Evolutionary conservation across 2,113 vertebrate genomes (phyloP), one percentile per base, ranked within the genome.

Genomic region (Tetrax tetrax): DNA sequence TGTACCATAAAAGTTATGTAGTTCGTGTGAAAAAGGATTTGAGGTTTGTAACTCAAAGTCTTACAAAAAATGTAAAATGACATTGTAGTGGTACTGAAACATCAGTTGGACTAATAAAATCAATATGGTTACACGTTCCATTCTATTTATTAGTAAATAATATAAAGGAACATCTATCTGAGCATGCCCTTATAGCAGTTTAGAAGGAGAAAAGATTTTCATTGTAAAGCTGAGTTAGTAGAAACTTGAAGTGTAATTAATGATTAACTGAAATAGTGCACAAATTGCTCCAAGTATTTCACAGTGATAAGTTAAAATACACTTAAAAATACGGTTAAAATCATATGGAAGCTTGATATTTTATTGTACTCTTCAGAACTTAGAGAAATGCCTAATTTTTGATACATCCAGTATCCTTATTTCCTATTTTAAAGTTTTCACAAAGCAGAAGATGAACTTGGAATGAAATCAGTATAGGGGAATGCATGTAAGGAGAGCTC

Each of bases 61-160:
- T 60, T 66, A 56, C 33, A 48, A 80, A 96, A 70, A 28, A 71
- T 20, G 14, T 18, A 87, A 92, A 93, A 71, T 54, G 54, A 27
- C 28, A 60, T 33, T 60, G 31, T 38, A 88, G 35, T 4, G 2
- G 19, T 57, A 53, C 29, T 79, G 35, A 89, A 96, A 64, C 14
- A 56, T 82, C 80, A 90, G 9, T 38, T 66, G 37, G 61, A 91
- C n/a, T 82, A 94, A 93, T 90, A 97, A 96, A 83, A 59, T 63
- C 27, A 66, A 59, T 17, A 43, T 91, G 3, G 19, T 82, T 87
- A 38, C 43, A 87, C 31, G 90, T 80, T 95, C 78, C 2, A 72
- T 63, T 94, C 93, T 87, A 90, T 78, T 94, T 83, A 81, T 37
- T 89, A 84, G 56, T 53, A 82, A 70, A 47, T 66, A 91, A 94